Conservation (phyloP, 2,113 vertebrate species). For the Neolamprologus sp. region DNA sequence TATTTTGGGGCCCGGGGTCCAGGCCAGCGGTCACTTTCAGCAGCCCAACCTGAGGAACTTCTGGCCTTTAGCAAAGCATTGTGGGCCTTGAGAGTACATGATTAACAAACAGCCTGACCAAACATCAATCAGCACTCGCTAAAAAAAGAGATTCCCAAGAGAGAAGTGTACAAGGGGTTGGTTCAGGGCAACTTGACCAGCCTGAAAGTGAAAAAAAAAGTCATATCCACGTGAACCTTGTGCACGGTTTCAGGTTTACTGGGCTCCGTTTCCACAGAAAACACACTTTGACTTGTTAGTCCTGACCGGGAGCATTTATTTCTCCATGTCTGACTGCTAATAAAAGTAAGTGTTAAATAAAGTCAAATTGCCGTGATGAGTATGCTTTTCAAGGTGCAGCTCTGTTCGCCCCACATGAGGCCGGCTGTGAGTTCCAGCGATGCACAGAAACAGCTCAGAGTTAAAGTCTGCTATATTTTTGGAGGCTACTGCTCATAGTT, state of each 20-base stretch:
- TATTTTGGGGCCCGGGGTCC: conserved; percentile 43
- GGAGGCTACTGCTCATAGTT: neutral
- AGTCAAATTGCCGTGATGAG: neutral
- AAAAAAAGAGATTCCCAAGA: conserved; percentile 42
- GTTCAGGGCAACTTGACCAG: conserved; percentile 36
- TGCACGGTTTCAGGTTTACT: conserved; percentile 21
- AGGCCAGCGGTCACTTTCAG: conserved; percentile 46
- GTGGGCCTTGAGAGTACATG: conserved; percentile 14
- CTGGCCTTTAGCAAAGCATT: conserved; percentile 38
- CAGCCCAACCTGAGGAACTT: conserved; percentile 45
- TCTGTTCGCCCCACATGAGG: neutral
- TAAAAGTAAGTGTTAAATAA: conserved; percentile 22
- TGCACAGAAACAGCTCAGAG: neutral
- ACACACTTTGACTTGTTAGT: conserved; percentile 21
- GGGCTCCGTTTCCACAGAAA: conserved; percentile 17
- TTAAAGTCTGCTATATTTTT: conserved; percentile 14
- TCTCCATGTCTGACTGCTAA: conserved; percentile 29
- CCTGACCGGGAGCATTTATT: conserved; percentile 6
- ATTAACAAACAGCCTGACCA: conserved; percentile 53
- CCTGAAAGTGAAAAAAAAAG: conserved; percentile 16
- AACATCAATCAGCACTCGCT: conserved; percentile 31
- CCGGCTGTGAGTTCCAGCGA: neutral
- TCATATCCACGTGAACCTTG: conserved; percentile 20
- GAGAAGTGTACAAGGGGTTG: conserved; percentile 24
- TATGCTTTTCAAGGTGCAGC: neutral